phyloP scores from a whole-genome alignment of 2,888 invertebrate genomes.

The Sturmia bella region DNA sequence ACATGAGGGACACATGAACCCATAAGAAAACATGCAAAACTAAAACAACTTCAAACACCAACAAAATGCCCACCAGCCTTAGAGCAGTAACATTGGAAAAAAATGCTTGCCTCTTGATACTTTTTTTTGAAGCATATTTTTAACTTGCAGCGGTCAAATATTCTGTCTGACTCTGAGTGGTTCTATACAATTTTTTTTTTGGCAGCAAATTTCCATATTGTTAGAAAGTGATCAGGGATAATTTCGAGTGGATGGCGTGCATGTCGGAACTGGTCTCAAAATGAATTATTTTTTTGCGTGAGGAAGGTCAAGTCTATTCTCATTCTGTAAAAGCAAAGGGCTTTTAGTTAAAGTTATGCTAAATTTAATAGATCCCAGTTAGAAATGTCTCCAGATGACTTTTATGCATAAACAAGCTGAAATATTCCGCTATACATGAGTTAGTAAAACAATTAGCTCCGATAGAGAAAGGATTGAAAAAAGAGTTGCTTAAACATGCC shows the following conservation, averaged over 20 bases:
- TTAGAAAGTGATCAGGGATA: neutral
- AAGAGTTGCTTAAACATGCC: too few relatives aligned
- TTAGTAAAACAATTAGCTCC: too few relatives aligned
- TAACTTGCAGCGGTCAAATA: constrained; percentile 9
- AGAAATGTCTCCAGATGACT: too few relatives aligned
- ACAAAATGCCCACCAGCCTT: constrained; percentile 9
- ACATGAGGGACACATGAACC: constrained; percentile 59
- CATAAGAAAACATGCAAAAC: constrained; percentile 7
- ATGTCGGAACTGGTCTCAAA: constrained; percentile 6
- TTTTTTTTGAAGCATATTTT: constrained; percentile 32
- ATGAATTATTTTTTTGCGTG: constrained; percentile 11
- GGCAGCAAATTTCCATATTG: neutral
- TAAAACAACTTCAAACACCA: constrained; percentile 4
- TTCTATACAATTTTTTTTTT: too few relatives aligned
- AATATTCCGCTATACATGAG: too few relatives aligned
- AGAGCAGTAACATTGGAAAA: constrained; percentile 8
- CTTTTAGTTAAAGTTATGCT: too few relatives aligned
- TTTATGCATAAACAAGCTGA: too few relatives aligned
- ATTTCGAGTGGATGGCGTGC: neutral
- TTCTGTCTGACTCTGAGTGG: neutral
- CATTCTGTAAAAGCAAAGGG: too few relatives aligned
- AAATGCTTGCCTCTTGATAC: constrained; percentile 8
- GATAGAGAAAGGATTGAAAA: too few relatives aligned
- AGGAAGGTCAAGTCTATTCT: constrained; percentile 47
- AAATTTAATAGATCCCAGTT: too few relatives aligned